Evolutionary conservation across 2,888 invertebrate species (phyloP).

Genomic region (Lithophane leautieri): DNA sequence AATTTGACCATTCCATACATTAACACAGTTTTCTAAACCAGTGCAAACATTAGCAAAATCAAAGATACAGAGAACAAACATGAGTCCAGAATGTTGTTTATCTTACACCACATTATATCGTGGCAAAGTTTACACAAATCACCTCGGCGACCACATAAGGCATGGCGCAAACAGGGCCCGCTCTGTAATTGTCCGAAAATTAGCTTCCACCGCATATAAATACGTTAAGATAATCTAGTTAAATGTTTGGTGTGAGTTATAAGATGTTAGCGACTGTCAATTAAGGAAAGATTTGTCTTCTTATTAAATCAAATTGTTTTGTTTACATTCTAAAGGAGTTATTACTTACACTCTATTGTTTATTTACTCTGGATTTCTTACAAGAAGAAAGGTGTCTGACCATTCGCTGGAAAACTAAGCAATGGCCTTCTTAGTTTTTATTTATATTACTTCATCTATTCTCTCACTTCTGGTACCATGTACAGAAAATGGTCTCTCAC

Average conservation of each 20-base stretch:
- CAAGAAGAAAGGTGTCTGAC: neutral
- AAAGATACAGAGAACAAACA: slow-evolving; percentile 26
- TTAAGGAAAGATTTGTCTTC: too few relatives aligned
- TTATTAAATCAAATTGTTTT: neutral
- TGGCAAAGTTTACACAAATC: slow-evolving; percentile 61
- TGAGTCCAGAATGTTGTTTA: slow-evolving; percentile 34
- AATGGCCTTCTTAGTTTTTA: neutral
- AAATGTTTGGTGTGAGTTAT: slow-evolving; percentile 66
- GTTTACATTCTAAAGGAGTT: neutral
- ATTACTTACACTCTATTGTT: neutral
- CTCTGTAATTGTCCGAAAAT: slow-evolving; percentile 89
- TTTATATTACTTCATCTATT: neutral
- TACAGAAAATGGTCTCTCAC: neutral
- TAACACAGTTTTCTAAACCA: neutral
- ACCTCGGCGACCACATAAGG: slow-evolving; percentile 70
- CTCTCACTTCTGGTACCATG: neutral
- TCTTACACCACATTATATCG: slow-evolving; percentile 46
- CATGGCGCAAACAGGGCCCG: slow-evolving; percentile 74
- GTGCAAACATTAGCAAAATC: slow-evolving; percentile 18
- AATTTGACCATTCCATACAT: neutral
- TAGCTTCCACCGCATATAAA: slow-evolving; percentile 89
- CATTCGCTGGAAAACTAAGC: neutral
- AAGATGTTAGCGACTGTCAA: slow-evolving; percentile 45
- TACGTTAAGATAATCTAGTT: slow-evolving; percentile 87
- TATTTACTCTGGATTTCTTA: neutral